Evolutionary conservation across 2,113 vertebrate species (phyloP), one percentile per base, ranked within the genome.

Genomic region (Corythoichthys haematopterus): DNA sequence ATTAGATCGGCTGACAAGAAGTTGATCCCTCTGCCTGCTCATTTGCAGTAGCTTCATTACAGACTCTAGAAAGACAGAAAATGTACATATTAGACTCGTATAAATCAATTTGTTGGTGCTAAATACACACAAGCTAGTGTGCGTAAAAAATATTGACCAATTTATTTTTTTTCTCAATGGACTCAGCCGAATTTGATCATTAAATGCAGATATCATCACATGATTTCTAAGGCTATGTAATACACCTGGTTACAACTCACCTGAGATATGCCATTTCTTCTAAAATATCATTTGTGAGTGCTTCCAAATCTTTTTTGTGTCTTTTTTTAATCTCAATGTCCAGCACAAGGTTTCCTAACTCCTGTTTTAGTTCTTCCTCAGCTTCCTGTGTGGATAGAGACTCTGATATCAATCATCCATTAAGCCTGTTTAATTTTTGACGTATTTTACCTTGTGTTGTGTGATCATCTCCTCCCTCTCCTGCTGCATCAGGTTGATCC

Each of bases 201-300:
- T 7, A 53, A 53, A n/a, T 28, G 20, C 20, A 28, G 20, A 28
- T 28, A 28, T 28, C 35, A 5, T 57, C 3, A 15, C 4, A 37
- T 59, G 14, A 38, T 38, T 38, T 38, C 36, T 16, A 6, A n/a
- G 6, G 37, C 2, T 10, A 38, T n/a, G 36, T 16, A 38, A 38
- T n/a, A 7, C 33, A 15, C 0, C 37, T 28, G 43, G 40, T 62
- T 28, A 28, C 13, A 50, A 65, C 65, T 5, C 74, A 96, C 95
- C 93, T 95, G 80, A 94, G 93, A 74, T 88, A 91, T 68, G 81
- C 87, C 58, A 96, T 91, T 74, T 95, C 93, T 57, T 71, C 74
- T 15, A 91, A 81, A 12, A 98, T 92, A 65, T 87, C 90, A 65
- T 75, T 88, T 73, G 89, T 92, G 56, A 92, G 84, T 45, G 90